Evolutionary conservation across 2,888 invertebrate genomes (phyloP).

Genomic region (Agriopis aurantiaria): DNA sequence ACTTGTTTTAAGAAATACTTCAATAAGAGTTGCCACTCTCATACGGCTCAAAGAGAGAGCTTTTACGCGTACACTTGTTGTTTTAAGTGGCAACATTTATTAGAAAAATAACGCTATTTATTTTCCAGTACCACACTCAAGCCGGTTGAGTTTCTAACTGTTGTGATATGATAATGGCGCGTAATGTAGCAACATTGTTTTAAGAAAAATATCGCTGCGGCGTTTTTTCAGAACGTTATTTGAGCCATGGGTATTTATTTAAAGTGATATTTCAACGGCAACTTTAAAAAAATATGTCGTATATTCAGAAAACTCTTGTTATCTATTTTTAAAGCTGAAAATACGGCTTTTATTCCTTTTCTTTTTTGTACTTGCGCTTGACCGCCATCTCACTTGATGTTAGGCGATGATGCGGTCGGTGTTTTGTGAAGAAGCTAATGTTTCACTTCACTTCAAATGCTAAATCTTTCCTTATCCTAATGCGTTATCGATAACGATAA

Average conservation of each 20-base stretch:
- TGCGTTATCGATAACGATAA: too few relatives aligned
- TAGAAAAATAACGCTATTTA: conserved; percentile 3
- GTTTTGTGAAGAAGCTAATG: too few relatives aligned
- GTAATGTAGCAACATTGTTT: not conserved
- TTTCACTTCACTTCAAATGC: too few relatives aligned
- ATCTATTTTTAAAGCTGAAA: too few relatives aligned
- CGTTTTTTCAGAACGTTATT: not conserved
- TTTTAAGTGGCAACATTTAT: not conserved
- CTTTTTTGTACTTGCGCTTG: too few relatives aligned
- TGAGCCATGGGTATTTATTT: not conserved
- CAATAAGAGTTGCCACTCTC: not conserved
- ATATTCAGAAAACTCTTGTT: too few relatives aligned
- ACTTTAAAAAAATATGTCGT: too few relatives aligned
- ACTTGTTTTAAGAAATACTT: too few relatives aligned
- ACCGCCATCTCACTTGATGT: too few relatives aligned
- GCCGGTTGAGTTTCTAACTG: not conserved
- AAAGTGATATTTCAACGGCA: not conserved
- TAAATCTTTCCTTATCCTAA: too few relatives aligned
- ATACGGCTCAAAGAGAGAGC: not conserved
- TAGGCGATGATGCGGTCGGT: too few relatives aligned
- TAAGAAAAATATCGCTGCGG: not conserved
- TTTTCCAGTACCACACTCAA: not conserved
- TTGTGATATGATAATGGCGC: conserved; percentile 5
- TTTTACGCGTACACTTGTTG: conserved; percentile 1
- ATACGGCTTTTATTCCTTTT: too few relatives aligned